Base-by-base conservation (phyloP, 2,888 invertebrate species). In the Spodoptera littoralis region DNA sequence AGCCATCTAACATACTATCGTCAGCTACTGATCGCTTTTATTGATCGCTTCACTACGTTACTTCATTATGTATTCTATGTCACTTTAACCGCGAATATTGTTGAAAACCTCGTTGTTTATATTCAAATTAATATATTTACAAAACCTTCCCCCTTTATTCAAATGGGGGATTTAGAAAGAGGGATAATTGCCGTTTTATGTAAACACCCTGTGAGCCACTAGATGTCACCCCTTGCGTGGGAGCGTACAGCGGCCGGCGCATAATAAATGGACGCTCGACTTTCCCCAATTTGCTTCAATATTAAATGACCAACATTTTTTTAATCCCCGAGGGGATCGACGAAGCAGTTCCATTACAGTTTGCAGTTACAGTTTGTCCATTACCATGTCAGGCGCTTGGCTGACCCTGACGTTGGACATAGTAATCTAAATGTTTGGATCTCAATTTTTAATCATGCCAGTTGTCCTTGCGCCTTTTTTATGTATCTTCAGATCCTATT, bases 131-230 rank as follows among this genome's bases (percentile, higher is more conserved):
- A 9, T 41, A 41, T 55, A 55, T 43, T 24, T 24, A 46, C 27
- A 45, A n/a, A 48, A 12, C 30, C 4, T 18, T 22, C 18, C 11
- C 41, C 27, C 3, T 63, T 55, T 64, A 70, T 75, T 70, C 22
- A 54, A 72, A 70, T 54, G 18, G 18, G 11, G 22, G 65, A 57
- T 60, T 70, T 49, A 12, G 50, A 47, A 63, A 66, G 72, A 60
- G 56, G 60, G 50, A 63, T 76, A 63, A 73, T 75, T 65, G 62
- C 36, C 55, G 46, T 77, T 73, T 77, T 73, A 75, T 77, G 73
- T 73, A 59, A 59, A 65, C 48, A 44, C 50, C 27, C 30, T 24
- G 41, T 24, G 43, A 42, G 44, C 18, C 27, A 41, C 41, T 54
- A 57, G n/a, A 51, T 24, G 50, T 62, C 47, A 6, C 51, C 47